Evolutionary conservation across 2,888 invertebrate species (phyloP), one percentile per base, ranked within the genome.

Genomic region (Alcis repandata): DNA sequence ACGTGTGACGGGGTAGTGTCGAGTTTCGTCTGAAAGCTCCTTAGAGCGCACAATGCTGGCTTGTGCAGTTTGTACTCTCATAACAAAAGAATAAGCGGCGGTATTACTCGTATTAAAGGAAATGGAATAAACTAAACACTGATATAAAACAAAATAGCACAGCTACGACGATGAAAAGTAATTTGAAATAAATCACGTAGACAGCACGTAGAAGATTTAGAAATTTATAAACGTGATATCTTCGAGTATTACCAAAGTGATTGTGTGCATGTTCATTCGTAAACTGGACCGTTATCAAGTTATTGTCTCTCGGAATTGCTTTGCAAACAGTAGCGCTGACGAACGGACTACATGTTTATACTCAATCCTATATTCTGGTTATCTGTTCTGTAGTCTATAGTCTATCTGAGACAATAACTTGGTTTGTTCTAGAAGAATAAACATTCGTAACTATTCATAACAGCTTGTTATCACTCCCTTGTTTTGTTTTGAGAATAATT

Each of bases 121-220:
- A n/a, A n/a, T n/a, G n/a, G n/a, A n/a, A n/a, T n/a, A n/a, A n/a
- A n/a, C n/a, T n/a, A n/a, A n/a, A n/a, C n/a, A n/a, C n/a, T n/a
- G n/a, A n/a, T n/a, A n/a, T n/a, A n/a, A n/a, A n/a, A n/a, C n/a
- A n/a, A n/a, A n/a, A n/a, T n/a, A n/a, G n/a, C n/a, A n/a, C n/a
- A n/a, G n/a, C n/a, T n/a, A n/a, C n/a, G n/a, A n/a, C n/a, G n/a
- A n/a, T n/a, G n/a, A n/a, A n/a, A n/a, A n/a, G n/a, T n/a, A n/a
- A n/a, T n/a, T n/a, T n/a, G n/a, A n/a, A n/a, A n/a, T n/a, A n/a
- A n/a, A n/a, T n/a, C n/a, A n/a, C n/a, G n/a, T n/a, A n/a, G n/a
- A n/a, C n/a, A 43, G 33, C 20, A 45, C 19, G 56, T 33, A n/a
- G 54, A 1, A 17, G 27, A 56, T 45, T 45, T 33, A 33, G 45